Percentiles rank a stretch among this genome's conserved stretches.
Conservation (phyloP, 2,113 vertebrate species). For the Rhineura floridana region DNA sequence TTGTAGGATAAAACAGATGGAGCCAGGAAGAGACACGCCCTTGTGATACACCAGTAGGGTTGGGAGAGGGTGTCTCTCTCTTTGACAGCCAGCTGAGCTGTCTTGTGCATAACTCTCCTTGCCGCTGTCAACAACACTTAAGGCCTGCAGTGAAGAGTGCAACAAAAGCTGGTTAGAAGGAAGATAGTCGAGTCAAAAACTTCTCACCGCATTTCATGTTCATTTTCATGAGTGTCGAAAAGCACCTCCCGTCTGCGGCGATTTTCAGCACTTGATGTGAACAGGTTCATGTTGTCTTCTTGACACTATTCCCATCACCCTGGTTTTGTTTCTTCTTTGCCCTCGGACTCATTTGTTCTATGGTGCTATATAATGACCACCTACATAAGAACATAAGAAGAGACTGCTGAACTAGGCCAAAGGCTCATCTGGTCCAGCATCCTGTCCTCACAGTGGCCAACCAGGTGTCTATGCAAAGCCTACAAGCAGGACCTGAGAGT, state of each 20-base stretch:
- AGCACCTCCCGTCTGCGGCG: neutral
- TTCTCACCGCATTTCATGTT: neutral
- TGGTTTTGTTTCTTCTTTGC: neutral
- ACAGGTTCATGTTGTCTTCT: neutral
- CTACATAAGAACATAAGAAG: neutral
- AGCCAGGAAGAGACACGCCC: neutral
- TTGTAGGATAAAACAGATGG: constrained; percentile 24
- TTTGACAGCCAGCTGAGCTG: constrained; percentile 9
- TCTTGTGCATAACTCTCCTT: neutral
- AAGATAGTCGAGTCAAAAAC: neutral
- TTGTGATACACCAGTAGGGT: accelerated
- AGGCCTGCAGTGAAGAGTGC: neutral
- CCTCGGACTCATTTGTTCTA: too few relatives aligned
- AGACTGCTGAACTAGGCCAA: neutral
- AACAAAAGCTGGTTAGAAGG: neutral
- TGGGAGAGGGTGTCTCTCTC: neutral
- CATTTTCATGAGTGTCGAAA: neutral
- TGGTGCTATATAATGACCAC: neutral
- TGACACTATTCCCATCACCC: neutral
- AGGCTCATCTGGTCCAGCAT: too few relatives aligned
- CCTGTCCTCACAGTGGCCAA: too few relatives aligned
- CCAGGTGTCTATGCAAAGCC: too few relatives aligned
- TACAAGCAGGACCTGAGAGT: too few relatives aligned
- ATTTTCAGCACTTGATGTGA: neutral
- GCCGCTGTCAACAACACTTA: neutral